Conservation (phyloP, 2,797 vertebrate species). For the Gallinago solitaria region DNA sequence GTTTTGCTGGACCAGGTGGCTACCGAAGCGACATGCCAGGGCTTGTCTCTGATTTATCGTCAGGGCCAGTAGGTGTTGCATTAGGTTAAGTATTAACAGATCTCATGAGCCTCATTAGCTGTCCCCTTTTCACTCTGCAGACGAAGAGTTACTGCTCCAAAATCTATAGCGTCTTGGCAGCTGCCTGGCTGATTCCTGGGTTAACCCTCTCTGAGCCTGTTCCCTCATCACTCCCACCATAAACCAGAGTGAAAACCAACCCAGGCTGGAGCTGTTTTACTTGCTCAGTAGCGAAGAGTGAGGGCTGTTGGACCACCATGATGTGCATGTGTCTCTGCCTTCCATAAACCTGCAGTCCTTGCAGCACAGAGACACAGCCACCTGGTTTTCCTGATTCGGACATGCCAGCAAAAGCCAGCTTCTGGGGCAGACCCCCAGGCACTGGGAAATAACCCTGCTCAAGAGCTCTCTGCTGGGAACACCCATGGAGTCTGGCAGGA, state of each 20-base stretch:
- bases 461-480: neutral
- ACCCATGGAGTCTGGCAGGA: neutral
- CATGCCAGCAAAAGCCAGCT: accelerated
- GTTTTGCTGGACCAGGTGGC: neutral
- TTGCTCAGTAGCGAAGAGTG: neutral
- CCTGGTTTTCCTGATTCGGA: neutral
- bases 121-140: constrained; percentile 53
- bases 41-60: constrained; percentile 40
- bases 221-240: accelerated
- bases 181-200: constrained; percentile 35
- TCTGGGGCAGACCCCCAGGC: neutral
- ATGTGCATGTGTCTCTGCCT: accelerated
- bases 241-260: accelerated
- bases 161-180: constrained; percentile 64
- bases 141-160: constrained; percentile 61
- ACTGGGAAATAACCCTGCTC: neutral
- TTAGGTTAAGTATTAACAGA: constrained; percentile 71
- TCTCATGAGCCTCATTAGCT: constrained; percentile 72
- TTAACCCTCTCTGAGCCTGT: neutral
- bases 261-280: neutral
- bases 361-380: neutral
- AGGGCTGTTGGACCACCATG: neutral
- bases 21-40: neutral
- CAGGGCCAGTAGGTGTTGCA: constrained; percentile 46
- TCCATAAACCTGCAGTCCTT: neutral